Evolutionary conservation across 64 coral and sea anemone genomes (phyloP).

Genomic region (Platygyra sinensis): DNA sequence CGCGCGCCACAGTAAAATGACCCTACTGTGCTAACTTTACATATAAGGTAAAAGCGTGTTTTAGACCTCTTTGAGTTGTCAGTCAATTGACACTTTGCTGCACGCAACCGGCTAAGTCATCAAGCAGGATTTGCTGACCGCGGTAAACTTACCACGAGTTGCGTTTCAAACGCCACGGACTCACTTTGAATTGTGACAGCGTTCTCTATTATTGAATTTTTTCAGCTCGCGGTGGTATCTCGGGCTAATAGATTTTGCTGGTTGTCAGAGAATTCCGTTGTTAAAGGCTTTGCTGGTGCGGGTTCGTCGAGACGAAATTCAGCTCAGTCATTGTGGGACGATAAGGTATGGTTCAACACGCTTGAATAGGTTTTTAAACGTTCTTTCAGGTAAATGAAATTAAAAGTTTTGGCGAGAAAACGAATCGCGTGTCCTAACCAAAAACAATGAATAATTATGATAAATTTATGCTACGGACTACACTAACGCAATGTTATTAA

Average conservation of each 20-base stretch:
- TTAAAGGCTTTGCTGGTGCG: background rate
- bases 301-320: constrained; percentile 19
- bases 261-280: constrained; percentile 8
- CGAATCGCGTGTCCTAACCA: background rate
- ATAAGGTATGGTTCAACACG: constrained; percentile 20
- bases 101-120: constrained; percentile 47
- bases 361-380: background rate
- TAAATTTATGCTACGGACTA: constrained; percentile 11
- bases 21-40: constrained; percentile 43
- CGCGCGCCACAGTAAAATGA: constrained; percentile 40
- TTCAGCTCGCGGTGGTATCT: background rate
- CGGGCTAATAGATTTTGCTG: constrained; percentile 7
- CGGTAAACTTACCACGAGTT: constrained; percentile 37
- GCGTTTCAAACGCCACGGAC: background rate
- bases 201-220: constrained; percentile 12
- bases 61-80: constrained; percentile 6
- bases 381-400: background rate
- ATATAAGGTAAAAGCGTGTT: constrained; percentile 71
- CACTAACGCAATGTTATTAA: constrained; percentile 38
- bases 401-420: background rate
- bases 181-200: constrained; percentile 9
- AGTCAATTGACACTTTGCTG: constrained; percentile 31
- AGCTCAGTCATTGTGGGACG: background rate
- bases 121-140: constrained; percentile 30
- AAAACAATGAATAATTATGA: background rate